Evolutionary conservation across 2,888 invertebrate species (phyloP), one percentile per base, ranked within the genome.

Genomic region (Leptopilina myrica): DNA sequence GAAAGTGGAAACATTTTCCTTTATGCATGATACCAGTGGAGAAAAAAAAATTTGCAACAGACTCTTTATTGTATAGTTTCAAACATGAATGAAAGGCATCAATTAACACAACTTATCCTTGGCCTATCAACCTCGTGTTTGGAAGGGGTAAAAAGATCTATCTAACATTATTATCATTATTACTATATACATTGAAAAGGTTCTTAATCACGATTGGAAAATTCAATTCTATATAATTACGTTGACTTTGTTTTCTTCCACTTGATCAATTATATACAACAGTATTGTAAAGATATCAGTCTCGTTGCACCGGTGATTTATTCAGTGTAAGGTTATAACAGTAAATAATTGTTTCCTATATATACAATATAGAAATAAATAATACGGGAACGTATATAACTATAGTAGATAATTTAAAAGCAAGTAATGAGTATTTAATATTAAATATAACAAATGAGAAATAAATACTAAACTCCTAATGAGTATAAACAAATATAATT

Each of bases 71-170:
- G 20, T 53, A 49, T 26, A 67, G 20, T 49, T 67, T 49, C 11
- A 69, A 73, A 53, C 14, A 20, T 73, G 69, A 56, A 73, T 73
- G 69, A 56, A 73, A 73, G 69, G 69, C 53, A 33, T 9, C 69
- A 73, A 73, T 73, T 73, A 73, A 73, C 53, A 7, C 26, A 33
- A 56, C 49, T 73, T 73, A 73, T 73, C 69, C 69, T 73, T 73
- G 69, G 53, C 53, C 69, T 53, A 26, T 73, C 49, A 33, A 73
- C 53, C 53, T 56, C 33, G 33, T n/a, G 26, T 53, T 5, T 43
- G 8, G 43, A 5, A 43, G 43, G 43, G 43, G 43, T 33, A 43
- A 43, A 43, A 43, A 43, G 43, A 43, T 43, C 43, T 43, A 43
- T 43, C 7, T 43, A 2, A 56, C 14, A 56, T 56, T 14, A 56